Evolutionary conservation across 2,113 vertebrate species (phyloP), one percentile per base, ranked within the genome.

Genomic region (Antennarius striatus): DNA sequence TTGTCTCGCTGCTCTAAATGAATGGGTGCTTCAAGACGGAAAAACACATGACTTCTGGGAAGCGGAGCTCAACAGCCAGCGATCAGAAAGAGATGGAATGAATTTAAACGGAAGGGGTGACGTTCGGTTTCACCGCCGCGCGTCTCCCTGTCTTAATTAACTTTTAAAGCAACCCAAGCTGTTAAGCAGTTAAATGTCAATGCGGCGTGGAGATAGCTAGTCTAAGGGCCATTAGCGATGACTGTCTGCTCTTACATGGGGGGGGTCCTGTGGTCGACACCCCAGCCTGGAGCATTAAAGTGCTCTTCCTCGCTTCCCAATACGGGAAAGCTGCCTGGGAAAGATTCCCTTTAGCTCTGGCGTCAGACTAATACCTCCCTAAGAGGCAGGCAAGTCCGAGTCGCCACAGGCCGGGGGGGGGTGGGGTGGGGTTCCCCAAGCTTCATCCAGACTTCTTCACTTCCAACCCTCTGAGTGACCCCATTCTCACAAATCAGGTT

Each of bases 21-120:
- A 74, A 69, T 57, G 47, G 32, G 40, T 73, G 30, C 72, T 83
- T 86, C 52, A 70, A 68, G 40, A 61, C 13, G 10, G n/a, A 54
- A 12, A 79, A 77, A 77, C 56, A 10, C 39, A 14, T 47, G 46
- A 40, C 72, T 77, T 48, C 39, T 48, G 48, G 65, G 53, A 67
- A 63, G 17, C 65, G 13, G 42, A 71, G 61, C 62, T 42, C 47
- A 76, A 69, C 60, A 68, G 66, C 66, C 28, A 28, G 48, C 51
- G 84, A 85, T 79, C 82, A 81, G 59, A 67, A 71, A 53, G 64
- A 45, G 57, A 87, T 65, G 67, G 71, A 83, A 63, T 72, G 62
- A 66, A 73, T 68, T 79, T 62, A 68, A 58, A 68, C 52, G 8
- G 43, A 47, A 30, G 29, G 43, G 13, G 14, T 29, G 0, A 12